Percentiles rank a stretch among this genome's conserved stretches.
phyloP scores from a whole-genome alignment of 2,797 vertebrate genomes.

The Pangasius sanitwongsei region DNA sequence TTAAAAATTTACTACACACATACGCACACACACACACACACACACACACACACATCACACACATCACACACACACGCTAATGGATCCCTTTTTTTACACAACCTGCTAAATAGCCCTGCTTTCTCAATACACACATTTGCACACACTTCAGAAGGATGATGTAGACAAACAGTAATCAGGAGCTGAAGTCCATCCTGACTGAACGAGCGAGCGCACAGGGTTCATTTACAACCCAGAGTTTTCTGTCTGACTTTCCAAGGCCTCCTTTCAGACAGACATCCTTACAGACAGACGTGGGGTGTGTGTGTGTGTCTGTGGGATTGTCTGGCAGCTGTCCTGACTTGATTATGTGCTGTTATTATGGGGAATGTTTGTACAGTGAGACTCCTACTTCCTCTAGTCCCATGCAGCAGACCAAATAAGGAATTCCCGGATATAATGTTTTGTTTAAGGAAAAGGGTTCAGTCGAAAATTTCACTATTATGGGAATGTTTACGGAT shows the following conservation, averaged over 20 bases:
- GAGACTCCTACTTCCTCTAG: constrained; percentile 46
- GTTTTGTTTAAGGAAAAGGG: neutral
- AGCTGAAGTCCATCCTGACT: constrained; percentile 25
- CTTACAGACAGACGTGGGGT: constrained; percentile 35
- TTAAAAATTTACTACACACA: neutral
- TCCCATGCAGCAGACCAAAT: constrained; percentile 43
- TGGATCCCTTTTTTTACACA: neutral
- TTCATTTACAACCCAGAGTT: constrained; percentile 21
- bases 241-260: constrained; percentile 19
- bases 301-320: constrained; percentile 59
- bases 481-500: neutral
- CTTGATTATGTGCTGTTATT: constrained; percentile 72
- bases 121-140: neutral
- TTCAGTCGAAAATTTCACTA: neutral
- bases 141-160: neutral
- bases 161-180: constrained; percentile 34
- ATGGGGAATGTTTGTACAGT: constrained; percentile 65
- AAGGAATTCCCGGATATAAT: constrained; percentile 45
- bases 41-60: too few relatives aligned
- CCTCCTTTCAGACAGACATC: constrained; percentile 29
- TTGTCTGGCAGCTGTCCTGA: constrained; percentile 66
- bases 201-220: neutral
- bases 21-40: too few relatives aligned
- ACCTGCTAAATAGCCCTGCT: neutral
- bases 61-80: neutral